These are phyloP conservation scores for Anarsia innoxiella DNA, from an alignment of 2,888 invertebrate species.

Conservation along the genomic window DNA sequence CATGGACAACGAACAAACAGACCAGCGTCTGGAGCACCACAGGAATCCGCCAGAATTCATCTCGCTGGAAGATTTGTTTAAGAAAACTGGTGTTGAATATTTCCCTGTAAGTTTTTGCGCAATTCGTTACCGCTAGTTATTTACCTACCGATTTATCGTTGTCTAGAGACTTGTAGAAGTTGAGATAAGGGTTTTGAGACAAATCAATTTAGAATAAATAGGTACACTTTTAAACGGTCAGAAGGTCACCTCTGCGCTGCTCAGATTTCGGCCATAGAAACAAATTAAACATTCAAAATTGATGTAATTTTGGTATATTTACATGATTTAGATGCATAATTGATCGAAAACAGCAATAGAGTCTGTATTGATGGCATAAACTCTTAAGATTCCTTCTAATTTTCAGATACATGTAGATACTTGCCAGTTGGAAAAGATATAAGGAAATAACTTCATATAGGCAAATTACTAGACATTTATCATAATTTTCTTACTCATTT, in stretches of 20 bases:
- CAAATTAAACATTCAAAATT: too few species aligned
- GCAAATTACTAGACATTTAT: background rate
- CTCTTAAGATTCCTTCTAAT: too few species aligned
- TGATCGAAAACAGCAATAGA: too few species aligned
- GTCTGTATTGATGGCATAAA: too few species aligned
- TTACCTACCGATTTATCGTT: conserved; percentile 2
- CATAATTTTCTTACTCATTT: background rate
- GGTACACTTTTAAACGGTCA: too few species aligned
- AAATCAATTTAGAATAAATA: background rate
- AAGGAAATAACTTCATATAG: background rate
- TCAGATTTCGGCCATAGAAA: too few species aligned
- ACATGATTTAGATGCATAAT: too few species aligned
- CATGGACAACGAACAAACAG: conserved; percentile 79
- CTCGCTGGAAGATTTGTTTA: conserved; percentile 78
- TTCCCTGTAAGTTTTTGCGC: conserved; percentile 79
- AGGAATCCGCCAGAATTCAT: conserved; percentile 84
- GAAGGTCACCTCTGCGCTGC: too few species aligned
- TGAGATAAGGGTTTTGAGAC: conserved; percentile 3
- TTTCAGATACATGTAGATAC: too few species aligned
- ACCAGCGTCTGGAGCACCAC: conserved; percentile 91
- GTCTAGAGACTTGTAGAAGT: conserved; percentile 1
- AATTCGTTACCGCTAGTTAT: background rate
- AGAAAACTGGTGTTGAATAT: conserved; percentile 90
- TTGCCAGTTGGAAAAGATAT: too few species aligned
- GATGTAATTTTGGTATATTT: too few species aligned